Evolutionary conservation across 1,140 invertebrate species (phyloP).

Genomic region (Trichonephila clavata): DNA sequence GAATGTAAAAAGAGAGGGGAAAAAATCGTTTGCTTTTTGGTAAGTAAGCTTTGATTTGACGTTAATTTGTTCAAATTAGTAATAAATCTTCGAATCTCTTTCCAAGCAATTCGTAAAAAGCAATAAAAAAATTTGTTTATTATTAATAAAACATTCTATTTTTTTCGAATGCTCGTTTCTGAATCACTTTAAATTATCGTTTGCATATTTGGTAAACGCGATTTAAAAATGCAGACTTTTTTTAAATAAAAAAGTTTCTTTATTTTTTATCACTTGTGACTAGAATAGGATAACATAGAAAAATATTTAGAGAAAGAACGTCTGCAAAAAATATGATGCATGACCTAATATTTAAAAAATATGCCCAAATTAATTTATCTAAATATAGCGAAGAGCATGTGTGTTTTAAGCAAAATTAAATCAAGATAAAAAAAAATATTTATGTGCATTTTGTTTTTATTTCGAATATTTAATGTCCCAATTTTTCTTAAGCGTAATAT

Average conservation of each 20-base stretch:
- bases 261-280: background rate
- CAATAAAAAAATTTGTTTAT: slow-evolving; percentile 32
- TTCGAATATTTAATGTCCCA: background rate
- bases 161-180: background rate
- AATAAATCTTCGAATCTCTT: slow-evolving; percentile 49
- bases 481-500: background rate
- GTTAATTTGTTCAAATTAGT: slow-evolving; percentile 61
- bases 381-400: background rate
- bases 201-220: slow-evolving; percentile 40
- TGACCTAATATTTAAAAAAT: background rate
- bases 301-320: background rate
- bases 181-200: slow-evolving; percentile 24
- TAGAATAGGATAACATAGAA: background rate
- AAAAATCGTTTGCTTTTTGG: background rate
- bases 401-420: background rate
- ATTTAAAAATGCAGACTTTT: slow-evolving; percentile 27
- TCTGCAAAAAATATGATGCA: background rate
- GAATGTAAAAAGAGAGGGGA: background rate
- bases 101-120: slow-evolving; percentile 3
- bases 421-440: background rate
- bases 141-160: slow-evolving; percentile 42
- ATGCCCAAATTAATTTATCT: background rate
- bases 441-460: background rate
- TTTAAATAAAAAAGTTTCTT: background rate
- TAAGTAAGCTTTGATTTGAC: slow-evolving; percentile 52